Conservation (phyloP, 1,140 invertebrate species). For the Papilio polyxenes region DNA sequence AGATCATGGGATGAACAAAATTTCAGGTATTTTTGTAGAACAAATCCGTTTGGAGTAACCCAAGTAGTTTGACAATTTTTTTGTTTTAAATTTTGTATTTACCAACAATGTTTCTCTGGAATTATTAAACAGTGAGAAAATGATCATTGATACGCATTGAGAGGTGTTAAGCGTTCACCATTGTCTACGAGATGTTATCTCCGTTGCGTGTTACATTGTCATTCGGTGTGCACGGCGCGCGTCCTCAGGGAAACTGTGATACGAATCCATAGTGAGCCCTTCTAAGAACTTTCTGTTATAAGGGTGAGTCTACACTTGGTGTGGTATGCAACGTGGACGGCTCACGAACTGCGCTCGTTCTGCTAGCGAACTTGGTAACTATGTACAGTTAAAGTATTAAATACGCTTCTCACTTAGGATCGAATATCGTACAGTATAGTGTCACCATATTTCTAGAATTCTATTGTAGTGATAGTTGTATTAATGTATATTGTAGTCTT, state of each 20-base stretch:
- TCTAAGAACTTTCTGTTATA: constrained; percentile 55
- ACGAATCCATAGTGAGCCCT: constrained; percentile 43
- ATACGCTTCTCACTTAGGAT: too few species aligned
- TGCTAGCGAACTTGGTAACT: too few species aligned
- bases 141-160: constrained; percentile 30
- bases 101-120: background rate
- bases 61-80: too few species aligned
- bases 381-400: too few species aligned
- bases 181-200: constrained; percentile 64
- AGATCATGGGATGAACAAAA: too few species aligned
- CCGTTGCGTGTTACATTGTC: constrained; percentile 47
- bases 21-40: too few species aligned
- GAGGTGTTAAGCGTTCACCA: constrained; percentile 59
- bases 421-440: too few species aligned
- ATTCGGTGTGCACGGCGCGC: constrained; percentile 47
- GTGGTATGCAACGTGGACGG: background rate
- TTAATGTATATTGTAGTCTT: too few species aligned
- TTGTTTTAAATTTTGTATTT: background rate
- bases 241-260: constrained; percentile 42
- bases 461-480: too few species aligned
- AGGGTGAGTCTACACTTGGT: background rate
- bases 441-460: too few species aligned
- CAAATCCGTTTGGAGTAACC: too few species aligned
- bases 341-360: too few species aligned
- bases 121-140: constrained; percentile 8